Evolutionary conservation across 2,888 invertebrate genomes (phyloP).

Genomic region (Archips xylosteana): DNA sequence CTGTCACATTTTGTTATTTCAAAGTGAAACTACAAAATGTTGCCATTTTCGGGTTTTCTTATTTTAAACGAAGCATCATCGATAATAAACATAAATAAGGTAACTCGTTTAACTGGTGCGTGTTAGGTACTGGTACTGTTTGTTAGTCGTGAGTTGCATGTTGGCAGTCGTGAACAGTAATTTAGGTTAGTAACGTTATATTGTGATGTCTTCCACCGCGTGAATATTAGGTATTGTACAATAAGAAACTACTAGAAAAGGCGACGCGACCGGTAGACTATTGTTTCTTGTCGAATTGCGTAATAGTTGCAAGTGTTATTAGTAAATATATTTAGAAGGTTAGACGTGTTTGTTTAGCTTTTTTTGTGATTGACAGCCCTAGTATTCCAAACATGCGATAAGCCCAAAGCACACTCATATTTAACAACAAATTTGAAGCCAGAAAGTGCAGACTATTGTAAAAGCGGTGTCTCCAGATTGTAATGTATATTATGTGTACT

Average conservation of each 20-base stretch:
- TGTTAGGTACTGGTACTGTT: slow-evolving; percentile 28
- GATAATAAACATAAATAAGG: slow-evolving; percentile 13
- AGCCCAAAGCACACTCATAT: slow-evolving; percentile 13
- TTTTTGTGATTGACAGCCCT: slow-evolving; percentile 45
- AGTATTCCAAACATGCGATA: slow-evolving; percentile 13
- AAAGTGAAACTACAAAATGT: too few species aligned
- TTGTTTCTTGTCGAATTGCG: background rate
- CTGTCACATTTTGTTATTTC: too few species aligned
- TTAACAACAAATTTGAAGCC: background rate
- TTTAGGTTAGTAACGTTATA: slow-evolving; percentile 21
- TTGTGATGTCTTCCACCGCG: slow-evolving; percentile 19
- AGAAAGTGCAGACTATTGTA: background rate
- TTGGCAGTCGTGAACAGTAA: slow-evolving; percentile 13
- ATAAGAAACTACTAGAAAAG: background rate
- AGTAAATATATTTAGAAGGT: background rate
- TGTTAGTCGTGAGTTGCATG: slow-evolving; percentile 31
- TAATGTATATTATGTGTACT: too few species aligned
- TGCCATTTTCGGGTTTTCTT: too few species aligned
- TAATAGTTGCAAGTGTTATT: background rate
- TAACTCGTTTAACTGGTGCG: slow-evolving; percentile 27
- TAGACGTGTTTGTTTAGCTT: background rate
- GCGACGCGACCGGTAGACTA: background rate
- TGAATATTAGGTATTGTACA: background rate
- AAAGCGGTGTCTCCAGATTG: background rate
- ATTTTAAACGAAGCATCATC: background rate